Percentiles rank a stretch among this genome's conserved stretches.
Evolutionary conservation across 2,113 vertebrate genomes (phyloP).

Genomic region (Parus major): DNA sequence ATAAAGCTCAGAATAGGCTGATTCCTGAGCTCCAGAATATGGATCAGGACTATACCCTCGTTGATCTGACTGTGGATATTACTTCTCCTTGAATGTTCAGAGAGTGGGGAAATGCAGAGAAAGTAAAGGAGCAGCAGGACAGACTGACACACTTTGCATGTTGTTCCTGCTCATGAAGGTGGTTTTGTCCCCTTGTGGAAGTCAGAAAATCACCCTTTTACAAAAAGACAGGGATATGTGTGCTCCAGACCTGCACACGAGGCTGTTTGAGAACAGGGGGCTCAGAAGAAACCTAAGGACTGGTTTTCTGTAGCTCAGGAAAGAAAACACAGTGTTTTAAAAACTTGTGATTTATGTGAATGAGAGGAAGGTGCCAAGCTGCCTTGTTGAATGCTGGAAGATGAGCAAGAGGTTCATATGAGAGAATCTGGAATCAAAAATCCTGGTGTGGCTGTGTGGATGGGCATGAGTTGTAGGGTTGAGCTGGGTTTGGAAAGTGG

Average conservation of each 20-base stretch:
- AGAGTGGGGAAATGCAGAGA: not conserved
- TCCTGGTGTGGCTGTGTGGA: not conserved
- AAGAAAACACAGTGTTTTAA: not conserved
- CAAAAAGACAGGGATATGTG: not conserved
- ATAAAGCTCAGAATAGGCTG: not conserved
- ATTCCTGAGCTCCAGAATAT: not conserved
- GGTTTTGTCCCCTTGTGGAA: not conserved
- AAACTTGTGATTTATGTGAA: not conserved
- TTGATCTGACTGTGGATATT: not conserved
- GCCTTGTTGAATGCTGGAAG: not conserved
- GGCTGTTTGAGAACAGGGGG: not conserved
- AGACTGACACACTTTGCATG: not conserved
- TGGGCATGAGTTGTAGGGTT: not conserved
- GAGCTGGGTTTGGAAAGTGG: not conserved
- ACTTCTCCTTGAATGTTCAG: not conserved
- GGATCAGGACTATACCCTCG: fast-evolving
- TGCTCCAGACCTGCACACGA: fast-evolving
- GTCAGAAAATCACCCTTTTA: not conserved
- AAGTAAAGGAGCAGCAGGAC: not conserved
- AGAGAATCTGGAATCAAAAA: not conserved
- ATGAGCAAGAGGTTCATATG: not conserved
- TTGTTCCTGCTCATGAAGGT: not conserved
- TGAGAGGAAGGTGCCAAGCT: fast-evolving
- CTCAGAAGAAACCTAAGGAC: not conserved
- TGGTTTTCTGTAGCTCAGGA: not conserved